Conservation (phyloP, 2,113 vertebrate species). For the Astur gentilis region DNA sequence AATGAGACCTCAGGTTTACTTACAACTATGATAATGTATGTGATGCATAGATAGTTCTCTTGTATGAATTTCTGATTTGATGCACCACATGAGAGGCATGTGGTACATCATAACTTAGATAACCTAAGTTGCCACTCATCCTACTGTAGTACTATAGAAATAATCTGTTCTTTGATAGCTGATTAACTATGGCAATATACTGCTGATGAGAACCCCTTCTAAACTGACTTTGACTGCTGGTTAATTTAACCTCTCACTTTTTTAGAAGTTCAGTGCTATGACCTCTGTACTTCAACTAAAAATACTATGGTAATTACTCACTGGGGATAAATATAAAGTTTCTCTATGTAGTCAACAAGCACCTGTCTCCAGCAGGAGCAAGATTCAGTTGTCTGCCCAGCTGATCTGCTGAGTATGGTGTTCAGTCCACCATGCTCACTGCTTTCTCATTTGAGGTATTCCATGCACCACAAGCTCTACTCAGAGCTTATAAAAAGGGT, state of each 20-base stretch:
- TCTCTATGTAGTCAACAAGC: not conserved
- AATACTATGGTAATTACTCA: not conserved
- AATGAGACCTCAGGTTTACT: not conserved
- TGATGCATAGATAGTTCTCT: not conserved
- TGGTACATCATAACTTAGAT: not conserved
- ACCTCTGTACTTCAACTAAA: not conserved
- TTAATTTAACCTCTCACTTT: not conserved
- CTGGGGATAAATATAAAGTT: not conserved
- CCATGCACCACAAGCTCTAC: not conserved
- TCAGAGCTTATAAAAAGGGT: not conserved
- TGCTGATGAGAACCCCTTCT: not conserved
- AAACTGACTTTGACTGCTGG: not conserved
- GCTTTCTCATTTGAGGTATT: not conserved
- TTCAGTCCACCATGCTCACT: not conserved
- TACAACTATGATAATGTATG: conserved; percentile 10
- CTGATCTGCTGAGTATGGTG: not conserved
- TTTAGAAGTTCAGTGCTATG: not conserved
- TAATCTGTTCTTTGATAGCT: not conserved
- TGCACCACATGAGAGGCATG: not conserved
- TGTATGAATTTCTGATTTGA: not conserved
- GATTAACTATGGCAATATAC: not conserved
- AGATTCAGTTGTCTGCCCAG: not conserved
- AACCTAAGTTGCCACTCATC: not conserved
- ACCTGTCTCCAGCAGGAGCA: not conserved
- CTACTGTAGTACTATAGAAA: not conserved